Conservation (phyloP, 2,888 invertebrate species). For the Heliothis peltigera region DNA sequence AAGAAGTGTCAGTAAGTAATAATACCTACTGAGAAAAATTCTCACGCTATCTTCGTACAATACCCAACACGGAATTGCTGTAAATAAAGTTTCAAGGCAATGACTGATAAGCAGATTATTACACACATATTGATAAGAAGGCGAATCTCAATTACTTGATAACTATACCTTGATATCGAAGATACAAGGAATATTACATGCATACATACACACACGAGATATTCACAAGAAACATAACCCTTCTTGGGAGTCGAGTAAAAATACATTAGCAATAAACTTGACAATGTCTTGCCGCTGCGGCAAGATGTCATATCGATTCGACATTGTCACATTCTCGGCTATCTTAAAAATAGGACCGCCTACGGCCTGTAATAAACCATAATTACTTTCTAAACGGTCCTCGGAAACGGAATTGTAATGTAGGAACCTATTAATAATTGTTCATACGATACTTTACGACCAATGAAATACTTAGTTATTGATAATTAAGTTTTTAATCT, state of each 20-base stretch:
- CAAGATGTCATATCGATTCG: slow-evolving; percentile 21
- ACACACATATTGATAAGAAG: slow-evolving; percentile 5
- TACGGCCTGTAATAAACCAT: slow-evolving; percentile 25
- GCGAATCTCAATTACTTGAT: not conserved
- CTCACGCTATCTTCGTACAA: slow-evolving; percentile 1
- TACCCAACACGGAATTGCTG: not conserved
- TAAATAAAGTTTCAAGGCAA: slow-evolving; percentile 6
- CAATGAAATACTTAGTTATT: slow-evolving; percentile 19
- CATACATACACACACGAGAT: too few relatives aligned
- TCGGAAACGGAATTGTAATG: slow-evolving; percentile 32
- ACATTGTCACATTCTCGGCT: slow-evolving; percentile 20
- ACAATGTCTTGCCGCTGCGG: slow-evolving; percentile 11
- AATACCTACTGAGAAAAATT: not conserved
- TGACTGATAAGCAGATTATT: slow-evolving; percentile 20
- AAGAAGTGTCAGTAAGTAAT: not conserved
- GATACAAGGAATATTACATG: too few relatives aligned
- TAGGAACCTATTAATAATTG: slow-evolving; percentile 24
- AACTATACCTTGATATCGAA: too few relatives aligned
- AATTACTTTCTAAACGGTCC: slow-evolving; percentile 44
- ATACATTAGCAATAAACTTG: not conserved
- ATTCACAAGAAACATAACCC: too few relatives aligned
- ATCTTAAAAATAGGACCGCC: slow-evolving; percentile 39
- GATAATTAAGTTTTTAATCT: slow-evolving; percentile 12
- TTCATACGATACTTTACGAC: slow-evolving; percentile 16
- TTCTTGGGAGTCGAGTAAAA: too few relatives aligned